Evolutionary conservation across 2,888 invertebrate genomes (phyloP), one percentile per base, ranked within the genome.

Genomic region (Iphiclides podalirius): DNA sequence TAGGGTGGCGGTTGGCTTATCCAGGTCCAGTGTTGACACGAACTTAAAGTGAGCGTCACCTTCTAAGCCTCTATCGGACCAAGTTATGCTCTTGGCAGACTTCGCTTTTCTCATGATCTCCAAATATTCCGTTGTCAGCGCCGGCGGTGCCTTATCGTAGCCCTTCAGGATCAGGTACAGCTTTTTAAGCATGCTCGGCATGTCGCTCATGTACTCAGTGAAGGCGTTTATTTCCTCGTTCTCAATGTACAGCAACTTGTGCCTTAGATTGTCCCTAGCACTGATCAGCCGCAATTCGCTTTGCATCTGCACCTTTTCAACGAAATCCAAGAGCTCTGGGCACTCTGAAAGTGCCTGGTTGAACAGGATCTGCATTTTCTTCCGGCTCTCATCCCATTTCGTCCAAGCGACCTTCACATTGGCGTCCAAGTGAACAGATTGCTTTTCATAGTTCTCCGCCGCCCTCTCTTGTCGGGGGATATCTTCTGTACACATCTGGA

Each of bases 131-230:
- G 77, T 68, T 0, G 87, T 89, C 59, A 93, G 72, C 0, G 86
- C 76, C 0, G 91, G 90, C 0, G 93, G 91, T 1, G 89, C 83
- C 43, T 89, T 88, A 14, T 91, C 91, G 49, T 91, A 90, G 0
- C 91, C 92, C 64, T 90, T 86, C 3, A 93, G 75, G 0, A 90
- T 89, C 9, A 90, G 68, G 60, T 91, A 92, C 35, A 92, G 85
- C 43, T 90, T 90, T 51, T 91, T 90, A 3, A 93, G 69, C 60
- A 91, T 83, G 1, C 64, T 70, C 0, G 91, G 89, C 84, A 91
- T 85, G 11, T 83, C 84, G 47, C 79, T 84, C 56, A 86, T 79
- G 52, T 90, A 90, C 11, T 85, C 83, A 0, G 87, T 81, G 20
- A 83, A 71, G 0, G 88, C 83, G n/a, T 80, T 79, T n/a, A 89